These are phyloP conservation scores for Platanista minor DNA, from an alignment of 2,113 vertebrate genomes.

Conservation along the genomic window DNA sequence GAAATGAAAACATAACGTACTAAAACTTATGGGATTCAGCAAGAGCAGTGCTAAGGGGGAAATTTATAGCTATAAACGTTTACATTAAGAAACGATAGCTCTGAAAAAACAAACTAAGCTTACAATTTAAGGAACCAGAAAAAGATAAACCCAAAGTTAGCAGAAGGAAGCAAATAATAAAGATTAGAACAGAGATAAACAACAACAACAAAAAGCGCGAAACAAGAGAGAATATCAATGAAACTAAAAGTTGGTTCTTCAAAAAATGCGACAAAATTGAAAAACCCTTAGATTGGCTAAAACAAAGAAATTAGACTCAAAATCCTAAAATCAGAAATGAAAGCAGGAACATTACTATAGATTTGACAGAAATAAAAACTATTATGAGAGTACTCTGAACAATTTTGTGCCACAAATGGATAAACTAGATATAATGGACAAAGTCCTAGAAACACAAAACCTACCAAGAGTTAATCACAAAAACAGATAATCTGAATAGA, in stretches of 20 bases:
- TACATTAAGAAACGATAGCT: not conserved
- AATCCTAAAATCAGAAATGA: not conserved
- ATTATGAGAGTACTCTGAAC: not conserved
- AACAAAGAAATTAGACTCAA: not conserved
- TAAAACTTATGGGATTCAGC: not conserved
- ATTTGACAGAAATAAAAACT: not conserved
- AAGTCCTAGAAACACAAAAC: not conserved
- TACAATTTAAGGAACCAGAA: not conserved
- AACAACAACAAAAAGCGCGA: not conserved
- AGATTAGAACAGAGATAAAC: not conserved
- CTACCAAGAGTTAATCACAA: not conserved
- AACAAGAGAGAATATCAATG: not conserved
- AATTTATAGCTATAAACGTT: not conserved
- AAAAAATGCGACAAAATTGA: not conserved
- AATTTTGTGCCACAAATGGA: not conserved
- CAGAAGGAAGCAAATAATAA: not conserved
- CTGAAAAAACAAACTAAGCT: not conserved
- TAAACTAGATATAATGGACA: not conserved
- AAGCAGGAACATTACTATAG: not conserved
- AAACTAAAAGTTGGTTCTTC: not conserved
- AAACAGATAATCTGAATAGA: not conserved
- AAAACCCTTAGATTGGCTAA: not conserved
- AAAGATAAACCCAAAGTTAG: not conserved
- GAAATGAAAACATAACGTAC: not conserved
- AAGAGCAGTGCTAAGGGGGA: not conserved